Evolutionary conservation across 2,797 vertebrate species (phyloP).

Genomic region (Pangasius macronema): DNA sequence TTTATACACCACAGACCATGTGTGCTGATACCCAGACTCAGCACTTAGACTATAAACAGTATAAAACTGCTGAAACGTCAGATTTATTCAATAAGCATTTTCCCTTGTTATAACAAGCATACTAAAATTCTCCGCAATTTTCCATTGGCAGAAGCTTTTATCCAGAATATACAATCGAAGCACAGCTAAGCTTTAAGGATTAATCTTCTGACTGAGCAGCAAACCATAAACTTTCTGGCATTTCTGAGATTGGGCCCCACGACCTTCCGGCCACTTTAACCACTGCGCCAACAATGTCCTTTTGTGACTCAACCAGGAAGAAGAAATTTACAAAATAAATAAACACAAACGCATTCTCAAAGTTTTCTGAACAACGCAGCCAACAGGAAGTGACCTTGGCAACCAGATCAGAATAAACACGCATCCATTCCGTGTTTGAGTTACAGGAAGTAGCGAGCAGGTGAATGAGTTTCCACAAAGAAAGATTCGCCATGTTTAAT

Average conservation of each 20-base stretch:
- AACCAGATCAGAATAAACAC: not conserved
- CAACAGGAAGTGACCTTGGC: constrained; percentile 11
- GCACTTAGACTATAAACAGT: not conserved
- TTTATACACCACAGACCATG: not conserved
- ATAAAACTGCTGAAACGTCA: not conserved
- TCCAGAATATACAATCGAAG: not conserved
- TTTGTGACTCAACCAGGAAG: not conserved
- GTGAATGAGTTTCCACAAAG: not conserved
- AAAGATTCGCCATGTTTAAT: not conserved
- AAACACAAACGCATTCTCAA: not conserved
- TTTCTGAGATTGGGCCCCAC: not conserved
- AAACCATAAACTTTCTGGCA: not conserved
- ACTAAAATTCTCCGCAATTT: not conserved
- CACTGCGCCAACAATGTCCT: not conserved
- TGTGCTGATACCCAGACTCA: not conserved
- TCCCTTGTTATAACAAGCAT: not conserved
- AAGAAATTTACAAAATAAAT: not conserved
- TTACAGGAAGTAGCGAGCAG: not conserved
- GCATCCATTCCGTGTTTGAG: not conserved
- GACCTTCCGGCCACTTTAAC: not conserved
- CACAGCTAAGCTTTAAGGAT: not conserved
- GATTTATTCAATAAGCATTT: not conserved
- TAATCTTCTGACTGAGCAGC: not conserved
- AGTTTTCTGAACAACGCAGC: not conserved
- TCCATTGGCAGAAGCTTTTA: not conserved